These are phyloP conservation scores for Anguilla marmorata DNA, from an alignment of 2,797 vertebrate genomes.

Conservation along the genomic window DNA sequence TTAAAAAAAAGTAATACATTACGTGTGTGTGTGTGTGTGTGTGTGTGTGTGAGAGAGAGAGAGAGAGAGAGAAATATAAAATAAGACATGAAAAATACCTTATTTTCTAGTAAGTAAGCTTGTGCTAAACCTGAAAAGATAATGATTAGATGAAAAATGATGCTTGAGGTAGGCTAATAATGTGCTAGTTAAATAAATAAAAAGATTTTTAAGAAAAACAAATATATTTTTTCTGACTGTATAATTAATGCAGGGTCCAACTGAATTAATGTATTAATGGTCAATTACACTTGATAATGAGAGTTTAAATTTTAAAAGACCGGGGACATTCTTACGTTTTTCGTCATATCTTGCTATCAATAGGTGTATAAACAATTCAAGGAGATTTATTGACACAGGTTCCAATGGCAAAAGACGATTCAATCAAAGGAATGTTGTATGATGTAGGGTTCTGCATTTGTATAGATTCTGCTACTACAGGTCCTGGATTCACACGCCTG, in stretches of 20 bases:
- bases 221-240: neutral
- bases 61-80: no score
- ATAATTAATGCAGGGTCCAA: neutral
- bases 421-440: neutral
- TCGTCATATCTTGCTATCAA: neutral
- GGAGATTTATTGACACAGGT: neutral
- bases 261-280: neutral
- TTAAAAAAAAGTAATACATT: no score
- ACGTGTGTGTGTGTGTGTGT: no score
- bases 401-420: neutral
- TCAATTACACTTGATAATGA: neutral
- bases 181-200: no score
- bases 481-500: slow-evolving; percentile 44
- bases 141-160: neutral
- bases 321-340: neutral
- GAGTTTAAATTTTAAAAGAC: neutral
- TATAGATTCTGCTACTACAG: neutral
- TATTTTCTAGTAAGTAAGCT: no score
- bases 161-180: no score
- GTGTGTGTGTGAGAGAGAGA: no score
- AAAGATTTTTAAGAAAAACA: neutral
- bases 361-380: neutral
- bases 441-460: neutral
- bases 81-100: no score
- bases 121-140: neutral